Evolutionary conservation across 2,113 vertebrate species (phyloP).

Genomic region (Paraplagusia blochii): DNA sequence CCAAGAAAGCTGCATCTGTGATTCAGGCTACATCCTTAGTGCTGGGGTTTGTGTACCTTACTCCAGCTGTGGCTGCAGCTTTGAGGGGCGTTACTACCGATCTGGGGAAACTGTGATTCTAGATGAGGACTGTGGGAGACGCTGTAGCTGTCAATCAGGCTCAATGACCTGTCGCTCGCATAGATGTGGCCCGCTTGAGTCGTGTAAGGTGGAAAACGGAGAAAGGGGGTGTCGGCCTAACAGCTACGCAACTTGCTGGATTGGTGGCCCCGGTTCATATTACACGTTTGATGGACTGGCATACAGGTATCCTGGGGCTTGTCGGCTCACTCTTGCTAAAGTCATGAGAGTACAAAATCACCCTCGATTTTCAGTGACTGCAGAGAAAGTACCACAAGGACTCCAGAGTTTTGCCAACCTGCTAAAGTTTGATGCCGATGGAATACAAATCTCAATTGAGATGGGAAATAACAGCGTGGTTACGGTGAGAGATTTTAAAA

Average conservation of each 20-base stretch:
- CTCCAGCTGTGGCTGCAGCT: conserved; percentile 64
- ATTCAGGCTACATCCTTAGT: conserved; percentile 61
- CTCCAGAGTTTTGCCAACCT: conserved; percentile 26
- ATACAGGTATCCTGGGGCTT: conserved; percentile 63
- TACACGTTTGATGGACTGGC: conserved; percentile 57
- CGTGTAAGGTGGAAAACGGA: conserved; percentile 36
- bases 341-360: conserved; percentile 33
- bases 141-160: conserved; percentile 49
- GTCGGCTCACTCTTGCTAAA: conserved; percentile 50
- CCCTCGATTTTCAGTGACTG: conserved; percentile 39
- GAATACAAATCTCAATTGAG: conserved; percentile 39
- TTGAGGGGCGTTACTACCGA: conserved; percentile 57
- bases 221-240: conserved; percentile 51
- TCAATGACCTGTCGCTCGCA: conserved; percentile 53
- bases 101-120: conserved; percentile 57
- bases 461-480: too few species aligned
- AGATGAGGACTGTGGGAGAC: conserved; percentile 45
- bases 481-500: too few species aligned
- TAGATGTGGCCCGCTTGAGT: conserved; percentile 36
- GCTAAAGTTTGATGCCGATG: conserved; percentile 47
- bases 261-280: conserved; percentile 54
- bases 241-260: conserved; percentile 49
- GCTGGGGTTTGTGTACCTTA: conserved; percentile 51
- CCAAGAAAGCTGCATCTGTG: conserved; percentile 65
- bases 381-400: conserved; percentile 51